Conservation (phyloP, 2,888 invertebrate species). For the Himalopsyche tibetana region DNA sequence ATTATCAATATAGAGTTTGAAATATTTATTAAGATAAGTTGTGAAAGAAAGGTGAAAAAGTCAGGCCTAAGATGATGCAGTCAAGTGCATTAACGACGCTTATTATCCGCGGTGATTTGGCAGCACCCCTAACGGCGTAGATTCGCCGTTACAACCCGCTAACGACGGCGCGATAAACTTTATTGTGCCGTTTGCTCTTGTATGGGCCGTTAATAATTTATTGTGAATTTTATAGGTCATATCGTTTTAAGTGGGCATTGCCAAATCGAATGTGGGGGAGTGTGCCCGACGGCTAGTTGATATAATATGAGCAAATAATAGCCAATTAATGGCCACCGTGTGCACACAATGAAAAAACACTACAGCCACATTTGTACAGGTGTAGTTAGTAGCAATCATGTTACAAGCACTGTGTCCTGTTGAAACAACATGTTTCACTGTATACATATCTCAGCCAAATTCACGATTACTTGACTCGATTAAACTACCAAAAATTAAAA, state of each 20-base stretch:
- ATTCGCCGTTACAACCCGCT: conserved; percentile 67
- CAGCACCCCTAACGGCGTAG: conserved; percentile 61
- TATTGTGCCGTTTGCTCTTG: conserved; percentile 50
- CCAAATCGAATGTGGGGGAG: conserved; percentile 65
- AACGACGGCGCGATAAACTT: conserved; percentile 52
- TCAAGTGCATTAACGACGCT: conserved; percentile 16
- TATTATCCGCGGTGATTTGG: conserved; percentile 37
- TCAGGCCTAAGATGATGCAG: conserved; percentile 4
- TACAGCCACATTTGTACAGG: no score
- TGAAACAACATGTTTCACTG: no score
- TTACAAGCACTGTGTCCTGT: no score
- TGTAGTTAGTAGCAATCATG: no score
- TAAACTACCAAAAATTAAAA: no score
- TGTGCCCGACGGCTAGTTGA: conserved; percentile 44
- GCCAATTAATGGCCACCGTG: neutral
- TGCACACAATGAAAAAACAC: no score
- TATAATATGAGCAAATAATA: neutral
- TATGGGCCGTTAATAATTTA: conserved; percentile 59
- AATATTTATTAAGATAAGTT: no score
- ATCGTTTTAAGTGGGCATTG: conserved; percentile 66
- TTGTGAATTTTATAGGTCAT: conserved; percentile 69
- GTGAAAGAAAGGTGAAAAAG: neutral
- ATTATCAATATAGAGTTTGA: no score
- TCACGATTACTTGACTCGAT: no score
- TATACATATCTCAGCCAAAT: no score